Conservation (phyloP, 2,888 invertebrate species). For the Xanthia togata region DNA sequence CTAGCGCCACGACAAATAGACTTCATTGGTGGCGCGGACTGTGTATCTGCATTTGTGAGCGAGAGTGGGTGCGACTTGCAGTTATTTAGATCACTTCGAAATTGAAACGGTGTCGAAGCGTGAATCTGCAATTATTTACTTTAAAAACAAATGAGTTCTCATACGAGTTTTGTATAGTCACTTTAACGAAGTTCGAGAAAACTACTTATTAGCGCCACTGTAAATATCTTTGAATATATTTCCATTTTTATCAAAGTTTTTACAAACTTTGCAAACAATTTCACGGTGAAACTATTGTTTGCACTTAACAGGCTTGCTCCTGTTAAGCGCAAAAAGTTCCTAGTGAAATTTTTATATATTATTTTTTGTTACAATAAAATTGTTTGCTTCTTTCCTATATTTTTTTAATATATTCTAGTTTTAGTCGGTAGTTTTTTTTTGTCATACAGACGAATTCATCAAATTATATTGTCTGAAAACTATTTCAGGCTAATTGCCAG, state of each 20-base stretch:
- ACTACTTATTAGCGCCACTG: neutral
- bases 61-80: neutral
- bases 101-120: neutral
- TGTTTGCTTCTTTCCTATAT: no score
- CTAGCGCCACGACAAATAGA: no score
- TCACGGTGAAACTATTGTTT: neutral
- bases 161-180: constrained; percentile 1
- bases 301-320: neutral
- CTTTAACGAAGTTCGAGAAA: neutral
- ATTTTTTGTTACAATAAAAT: no score
- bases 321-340: constrained; percentile 4
- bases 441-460: neutral
- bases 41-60: neutral
- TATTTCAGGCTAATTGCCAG: neutral
- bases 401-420: neutral
- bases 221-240: neutral
- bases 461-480: neutral
- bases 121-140: neutral
- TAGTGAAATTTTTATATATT: no score
- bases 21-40: no score
- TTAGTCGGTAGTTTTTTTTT: neutral
- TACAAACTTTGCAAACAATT: constrained; percentile 4
- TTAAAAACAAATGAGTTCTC: neutral
- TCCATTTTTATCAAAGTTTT: constrained; percentile 11
- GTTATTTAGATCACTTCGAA: neutral